Evolutionary conservation across 2,797 vertebrate genomes (phyloP).

Genomic region (Aplochiton taeniatus): DNA sequence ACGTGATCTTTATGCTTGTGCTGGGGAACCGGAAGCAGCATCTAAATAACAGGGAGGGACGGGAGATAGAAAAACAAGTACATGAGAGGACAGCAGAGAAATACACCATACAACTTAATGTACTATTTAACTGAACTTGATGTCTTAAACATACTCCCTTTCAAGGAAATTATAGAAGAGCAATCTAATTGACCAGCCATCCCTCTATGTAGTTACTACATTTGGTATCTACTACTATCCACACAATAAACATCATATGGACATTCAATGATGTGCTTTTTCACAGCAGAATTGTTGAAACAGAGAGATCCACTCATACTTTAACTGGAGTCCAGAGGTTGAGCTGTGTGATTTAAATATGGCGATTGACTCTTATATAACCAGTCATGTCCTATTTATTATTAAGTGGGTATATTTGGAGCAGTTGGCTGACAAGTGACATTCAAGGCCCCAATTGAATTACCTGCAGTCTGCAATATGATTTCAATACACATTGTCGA

Average conservation of each 20-base stretch:
- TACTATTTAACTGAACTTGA: no score
- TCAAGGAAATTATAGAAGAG: no score
- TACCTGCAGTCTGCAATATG: neutral
- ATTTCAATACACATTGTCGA: no score
- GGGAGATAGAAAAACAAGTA: neutral
- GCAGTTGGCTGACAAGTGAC: slow-evolving; percentile 21
- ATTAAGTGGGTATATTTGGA: slow-evolving; percentile 54
- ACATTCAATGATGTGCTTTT: no score
- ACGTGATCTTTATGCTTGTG: slow-evolving; percentile 99
- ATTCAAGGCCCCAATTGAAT: slow-evolving; percentile 17
- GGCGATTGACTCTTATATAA: slow-evolving; percentile 54
- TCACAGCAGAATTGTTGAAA: no score
- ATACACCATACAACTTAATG: neutral
- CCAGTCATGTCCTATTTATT: slow-evolving; percentile 42
- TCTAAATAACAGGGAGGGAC: slow-evolving; percentile 60
- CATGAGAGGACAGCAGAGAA: neutral
- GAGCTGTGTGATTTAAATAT: slow-evolving; percentile 57
- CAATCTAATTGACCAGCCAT: no score
- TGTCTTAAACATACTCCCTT: no score
- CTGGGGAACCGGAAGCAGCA: slow-evolving; percentile 98
- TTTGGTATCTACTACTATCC: no score
- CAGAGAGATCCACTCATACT: no score
- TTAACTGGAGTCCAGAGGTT: slow-evolving; percentile 15
- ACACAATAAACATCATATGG: no score
- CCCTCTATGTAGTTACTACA: no score